These are phyloP conservation scores for Tretioscincus oriximinensis DNA, from an alignment of 2,113 vertebrate species.

Conservation along the genomic window DNA sequence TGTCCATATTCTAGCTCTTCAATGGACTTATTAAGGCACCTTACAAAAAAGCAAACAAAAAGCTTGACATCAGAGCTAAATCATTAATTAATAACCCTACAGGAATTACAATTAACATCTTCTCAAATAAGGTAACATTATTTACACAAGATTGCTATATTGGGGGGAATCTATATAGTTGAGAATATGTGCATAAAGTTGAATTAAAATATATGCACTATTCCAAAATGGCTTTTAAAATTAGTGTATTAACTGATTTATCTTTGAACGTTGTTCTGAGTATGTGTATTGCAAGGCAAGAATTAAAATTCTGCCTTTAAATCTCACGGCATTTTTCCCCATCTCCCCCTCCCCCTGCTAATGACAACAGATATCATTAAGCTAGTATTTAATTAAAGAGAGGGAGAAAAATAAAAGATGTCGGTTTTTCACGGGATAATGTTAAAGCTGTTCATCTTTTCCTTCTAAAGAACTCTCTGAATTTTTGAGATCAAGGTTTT, in stretches of 20 bases:
- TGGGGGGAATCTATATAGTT: conserved; percentile 12
- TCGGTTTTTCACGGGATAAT: conserved; percentile 49
- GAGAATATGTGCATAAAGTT: not conserved
- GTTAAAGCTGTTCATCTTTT: conserved; percentile 29
- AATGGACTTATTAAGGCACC: conserved; percentile 11
- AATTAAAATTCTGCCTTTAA: conserved; percentile 41
- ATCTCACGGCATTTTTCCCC: conserved; percentile 37
- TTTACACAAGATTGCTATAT: conserved; percentile 38
- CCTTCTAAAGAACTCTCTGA: conserved; percentile 28
- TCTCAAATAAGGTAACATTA: conserved; percentile 45
- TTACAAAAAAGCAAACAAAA: conserved; percentile 16
- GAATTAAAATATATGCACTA: not conserved
- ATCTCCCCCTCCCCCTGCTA: conserved; percentile 10
- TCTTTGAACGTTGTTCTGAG: conserved; percentile 29
- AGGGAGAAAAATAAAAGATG: not conserved
- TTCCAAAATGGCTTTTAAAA: conserved; percentile 9
- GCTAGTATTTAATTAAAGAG: conserved; percentile 42
- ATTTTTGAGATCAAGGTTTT: conserved; percentile 54
- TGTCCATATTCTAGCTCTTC: not conserved
- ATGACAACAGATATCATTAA: conserved; percentile 39
- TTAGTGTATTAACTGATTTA: conserved; percentile 17
- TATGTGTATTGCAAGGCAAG: conserved; percentile 31
- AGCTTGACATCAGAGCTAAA: conserved; percentile 13
- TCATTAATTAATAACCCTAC: conserved; percentile 53
- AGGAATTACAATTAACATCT: conserved; percentile 58